Conservation (phyloP, 2,113 vertebrate genomes). For the Dasyprocta punctata region DNA sequence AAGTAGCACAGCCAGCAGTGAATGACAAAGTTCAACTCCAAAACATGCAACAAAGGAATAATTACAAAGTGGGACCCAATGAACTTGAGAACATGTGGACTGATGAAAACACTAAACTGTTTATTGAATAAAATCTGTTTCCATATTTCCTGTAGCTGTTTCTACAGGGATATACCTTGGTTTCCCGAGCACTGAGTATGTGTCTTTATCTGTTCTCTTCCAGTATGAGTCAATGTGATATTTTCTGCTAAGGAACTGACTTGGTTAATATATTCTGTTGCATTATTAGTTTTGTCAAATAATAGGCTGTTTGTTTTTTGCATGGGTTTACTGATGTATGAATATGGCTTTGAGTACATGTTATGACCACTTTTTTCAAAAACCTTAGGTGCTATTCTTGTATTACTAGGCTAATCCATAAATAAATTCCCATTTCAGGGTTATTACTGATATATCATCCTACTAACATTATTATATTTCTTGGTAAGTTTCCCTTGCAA, state of each 20-base stretch:
- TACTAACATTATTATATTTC: not conserved
- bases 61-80: not conserved
- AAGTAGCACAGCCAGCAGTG: not conserved
- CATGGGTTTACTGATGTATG: not conserved
- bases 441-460: not conserved
- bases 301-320: not conserved
- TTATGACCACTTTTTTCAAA: slow-evolving; percentile 33
- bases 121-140: not conserved
- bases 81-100: not conserved
- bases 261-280: not conserved
- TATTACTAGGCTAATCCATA: not conserved
- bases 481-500: slow-evolving; percentile 12
- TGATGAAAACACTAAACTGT: not conserved
- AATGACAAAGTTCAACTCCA: slow-evolving; percentile 1
- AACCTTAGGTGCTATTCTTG: not conserved
- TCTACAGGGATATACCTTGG: not conserved
- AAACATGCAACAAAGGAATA: not conserved
- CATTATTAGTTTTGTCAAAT: not conserved
- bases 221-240: not conserved
- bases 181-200: not conserved
- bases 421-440: not conserved
- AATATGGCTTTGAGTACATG: slow-evolving; percentile 4
- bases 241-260: not conserved
- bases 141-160: not conserved
- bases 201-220: slow-evolving; percentile 32